A percentile compares a stretch with the other conserved stretches of the same genome.
Conservation (phyloP, 2,797 vertebrate genomes). For the Eulemur albifrons region DNA sequence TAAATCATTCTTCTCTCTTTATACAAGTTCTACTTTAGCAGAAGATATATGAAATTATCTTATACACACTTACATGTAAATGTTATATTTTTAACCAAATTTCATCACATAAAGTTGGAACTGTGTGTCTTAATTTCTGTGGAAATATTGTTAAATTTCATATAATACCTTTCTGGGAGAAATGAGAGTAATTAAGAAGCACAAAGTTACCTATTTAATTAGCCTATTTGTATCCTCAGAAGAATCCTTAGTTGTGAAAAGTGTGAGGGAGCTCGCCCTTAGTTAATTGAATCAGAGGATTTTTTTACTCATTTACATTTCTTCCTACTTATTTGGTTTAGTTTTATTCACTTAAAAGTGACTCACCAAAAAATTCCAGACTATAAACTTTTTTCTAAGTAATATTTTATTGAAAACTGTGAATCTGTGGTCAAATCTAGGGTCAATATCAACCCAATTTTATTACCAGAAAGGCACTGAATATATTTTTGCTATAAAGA, state of each 20-base stretch:
- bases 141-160: constrained; percentile 33
- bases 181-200: constrained; percentile 60
- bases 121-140: not conserved
- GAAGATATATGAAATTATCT: not conserved
- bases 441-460: not conserved
- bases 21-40: not conserved
- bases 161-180: constrained; percentile 32
- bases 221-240: constrained; percentile 44
- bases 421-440: not conserved
- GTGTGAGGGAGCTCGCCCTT: not conserved
- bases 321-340: not conserved
- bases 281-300: constrained; percentile 34
- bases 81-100: constrained; percentile 1
- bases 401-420: not conserved
- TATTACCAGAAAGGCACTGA: not conserved
- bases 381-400: not conserved
- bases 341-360: not conserved
- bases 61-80: not conserved
- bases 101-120: not conserved
- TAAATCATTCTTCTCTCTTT: not conserved
- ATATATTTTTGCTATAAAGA: constrained; percentile 17
- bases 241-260: constrained; percentile 17
- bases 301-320: constrained; percentile 28
- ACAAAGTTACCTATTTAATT: constrained; percentile 50
- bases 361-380: not conserved